These are phyloP conservation scores for Idaea dimidiata DNA, from an alignment of 2,888 invertebrate genomes.

Conservation along the genomic window DNA sequence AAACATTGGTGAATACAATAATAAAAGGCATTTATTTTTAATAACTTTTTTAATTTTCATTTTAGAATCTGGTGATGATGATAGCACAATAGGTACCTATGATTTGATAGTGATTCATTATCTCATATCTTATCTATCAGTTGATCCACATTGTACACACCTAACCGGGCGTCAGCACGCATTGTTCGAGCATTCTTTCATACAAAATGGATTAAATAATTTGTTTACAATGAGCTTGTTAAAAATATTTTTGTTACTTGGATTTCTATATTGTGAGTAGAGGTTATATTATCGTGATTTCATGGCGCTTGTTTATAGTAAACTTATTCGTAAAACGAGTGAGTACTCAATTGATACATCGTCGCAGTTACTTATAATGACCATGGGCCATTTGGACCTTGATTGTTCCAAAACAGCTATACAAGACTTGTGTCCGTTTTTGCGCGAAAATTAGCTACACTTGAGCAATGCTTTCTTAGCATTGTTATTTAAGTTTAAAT, in stretches of 20 bases:
- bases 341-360: background rate
- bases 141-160: conserved; percentile 48
- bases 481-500: background rate
- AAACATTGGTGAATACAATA: conserved; percentile 7
- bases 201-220: conserved; percentile 32
- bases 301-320: background rate
- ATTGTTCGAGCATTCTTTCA: conserved; percentile 34
- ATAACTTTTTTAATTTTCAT: conserved; percentile 13
- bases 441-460: background rate
- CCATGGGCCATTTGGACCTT: background rate
- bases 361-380: background rate
- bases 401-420: background rate
- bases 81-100: conserved; percentile 27
- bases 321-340: no score
- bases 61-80: conserved; percentile 13
- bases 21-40: conserved; percentile 25
- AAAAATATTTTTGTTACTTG: conserved; percentile 13
- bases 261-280: conserved; percentile 48
- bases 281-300: background rate
- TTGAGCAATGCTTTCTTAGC: background rate
- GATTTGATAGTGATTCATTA: conserved; percentile 47
- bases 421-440: background rate
- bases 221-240: conserved; percentile 38
- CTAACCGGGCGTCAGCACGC: conserved; percentile 37
- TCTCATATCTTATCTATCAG: conserved; percentile 60